Evolutionary conservation across 2,888 invertebrate genomes (phyloP).

Genomic region (Clitarchus hookeri): DNA sequence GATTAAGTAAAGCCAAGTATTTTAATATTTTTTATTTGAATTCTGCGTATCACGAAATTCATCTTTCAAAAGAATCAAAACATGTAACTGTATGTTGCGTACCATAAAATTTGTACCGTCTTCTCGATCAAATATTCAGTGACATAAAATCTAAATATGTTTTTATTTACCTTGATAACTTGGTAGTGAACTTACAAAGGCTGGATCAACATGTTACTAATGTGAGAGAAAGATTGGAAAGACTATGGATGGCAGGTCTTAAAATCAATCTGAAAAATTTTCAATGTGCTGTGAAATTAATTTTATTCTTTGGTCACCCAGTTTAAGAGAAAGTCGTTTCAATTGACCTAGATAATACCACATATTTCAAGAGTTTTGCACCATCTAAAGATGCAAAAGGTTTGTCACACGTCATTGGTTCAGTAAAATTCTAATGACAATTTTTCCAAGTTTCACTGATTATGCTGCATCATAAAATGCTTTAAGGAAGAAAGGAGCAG

Average conservation of each 20-base stretch:
- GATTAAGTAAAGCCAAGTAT: no score
- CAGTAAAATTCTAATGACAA: not conserved
- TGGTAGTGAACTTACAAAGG: not conserved
- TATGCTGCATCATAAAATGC: not conserved
- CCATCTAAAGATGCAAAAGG: not conserved
- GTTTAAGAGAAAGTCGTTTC: not conserved
- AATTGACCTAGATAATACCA: not conserved
- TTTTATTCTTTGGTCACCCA: constrained; percentile 16
- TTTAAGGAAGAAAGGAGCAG: not conserved
- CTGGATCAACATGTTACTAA: not conserved
- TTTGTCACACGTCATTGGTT: not conserved
- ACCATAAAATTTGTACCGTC: no score
- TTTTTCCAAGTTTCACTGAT: not conserved
- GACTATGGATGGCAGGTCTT: not conserved
- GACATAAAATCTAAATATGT: no score
- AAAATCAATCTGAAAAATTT: not conserved
- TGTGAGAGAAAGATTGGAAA: not conserved
- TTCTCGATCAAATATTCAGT: no score
- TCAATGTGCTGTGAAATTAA: not conserved
- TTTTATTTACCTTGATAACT: constrained; percentile 1
- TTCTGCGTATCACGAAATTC: no score
- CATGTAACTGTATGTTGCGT: no score
- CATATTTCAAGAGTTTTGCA: not conserved
- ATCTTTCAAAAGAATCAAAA: no score
- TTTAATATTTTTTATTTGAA: no score